Conservation (phyloP, 2,888 invertebrate genomes). For the Sylvicola cinctus region DNA sequence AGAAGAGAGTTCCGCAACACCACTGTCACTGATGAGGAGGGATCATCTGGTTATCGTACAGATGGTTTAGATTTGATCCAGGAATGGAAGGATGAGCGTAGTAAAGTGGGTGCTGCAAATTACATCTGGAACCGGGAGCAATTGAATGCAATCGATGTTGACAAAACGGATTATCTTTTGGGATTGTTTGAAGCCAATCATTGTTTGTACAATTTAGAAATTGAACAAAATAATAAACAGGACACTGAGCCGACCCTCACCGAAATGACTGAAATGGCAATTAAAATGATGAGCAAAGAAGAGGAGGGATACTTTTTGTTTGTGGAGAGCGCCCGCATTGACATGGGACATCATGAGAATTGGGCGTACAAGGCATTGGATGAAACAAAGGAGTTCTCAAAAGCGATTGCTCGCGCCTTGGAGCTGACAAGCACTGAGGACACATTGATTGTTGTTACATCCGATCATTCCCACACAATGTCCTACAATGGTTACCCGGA, state of each 20-base stretch:
- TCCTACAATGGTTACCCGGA: slow-evolving; percentile 47
- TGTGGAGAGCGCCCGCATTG: slow-evolving; percentile 39
- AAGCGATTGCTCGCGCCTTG: slow-evolving; percentile 42
- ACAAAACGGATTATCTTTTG: slow-evolving; percentile 29
- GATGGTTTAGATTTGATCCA: slow-evolving; percentile 38
- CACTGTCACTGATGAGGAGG: slow-evolving; percentile 18
- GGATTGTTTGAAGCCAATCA: slow-evolving; percentile 46
- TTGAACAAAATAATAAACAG: slow-evolving; percentile 16
- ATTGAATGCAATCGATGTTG: slow-evolving; percentile 24
- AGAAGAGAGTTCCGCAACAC: slow-evolving; percentile 28
- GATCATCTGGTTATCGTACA: slow-evolving; percentile 19
- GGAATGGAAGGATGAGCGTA: slow-evolving; percentile 31
- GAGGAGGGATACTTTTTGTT: slow-evolving; percentile 56
- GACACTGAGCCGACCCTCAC: slow-evolving; percentile 48
- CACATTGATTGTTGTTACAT: slow-evolving; percentile 60
- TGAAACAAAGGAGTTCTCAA: slow-evolving; percentile 43
- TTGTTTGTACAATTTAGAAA: slow-evolving; percentile 47
- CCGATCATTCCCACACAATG: slow-evolving; percentile 66
- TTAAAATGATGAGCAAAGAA: slow-evolving; percentile 41
- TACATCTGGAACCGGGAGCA: slow-evolving; percentile 31
- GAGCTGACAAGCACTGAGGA: slow-evolving; percentile 39
- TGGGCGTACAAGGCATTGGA: slow-evolving; percentile 19
- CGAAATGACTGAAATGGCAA: slow-evolving; percentile 63
- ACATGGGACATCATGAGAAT: slow-evolving; percentile 20
- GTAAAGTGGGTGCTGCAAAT: slow-evolving; percentile 13